Percentiles rank a stretch among this genome's conserved stretches.
Conservation (phyloP, 2,797 vertebrate species). For the Poeciliopsis turneri region DNA sequence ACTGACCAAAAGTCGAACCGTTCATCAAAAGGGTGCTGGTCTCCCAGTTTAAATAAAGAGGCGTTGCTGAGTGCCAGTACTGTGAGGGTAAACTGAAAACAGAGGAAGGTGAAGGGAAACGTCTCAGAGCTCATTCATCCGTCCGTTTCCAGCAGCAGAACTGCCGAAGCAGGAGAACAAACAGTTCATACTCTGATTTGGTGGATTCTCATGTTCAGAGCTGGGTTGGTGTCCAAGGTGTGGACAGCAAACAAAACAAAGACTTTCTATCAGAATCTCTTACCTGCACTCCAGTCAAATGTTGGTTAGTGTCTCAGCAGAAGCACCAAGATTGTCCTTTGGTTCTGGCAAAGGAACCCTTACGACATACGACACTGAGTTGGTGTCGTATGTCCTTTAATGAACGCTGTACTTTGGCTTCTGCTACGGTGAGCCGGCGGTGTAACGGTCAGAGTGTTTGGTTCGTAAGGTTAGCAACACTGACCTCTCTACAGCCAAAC, state of each 20-base stretch:
- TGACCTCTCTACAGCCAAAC: too few species aligned
- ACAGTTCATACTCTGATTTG: not conserved
- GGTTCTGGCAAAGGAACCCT: too few species aligned
- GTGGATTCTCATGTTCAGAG: not conserved
- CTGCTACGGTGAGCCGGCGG: too few species aligned
- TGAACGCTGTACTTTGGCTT: too few species aligned
- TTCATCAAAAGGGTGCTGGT: not conserved
- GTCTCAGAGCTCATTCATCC: not conserved
- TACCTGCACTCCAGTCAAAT: not conserved
- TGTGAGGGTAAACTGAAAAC: not conserved
- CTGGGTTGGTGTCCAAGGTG: not conserved
- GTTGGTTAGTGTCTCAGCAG: too few species aligned
- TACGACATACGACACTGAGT: too few species aligned
- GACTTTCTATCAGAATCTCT: not conserved
- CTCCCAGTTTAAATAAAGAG: not conserved
- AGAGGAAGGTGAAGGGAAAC: not conserved
- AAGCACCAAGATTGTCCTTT: too few species aligned
- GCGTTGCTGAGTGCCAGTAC: not conserved
- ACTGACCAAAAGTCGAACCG: not conserved
- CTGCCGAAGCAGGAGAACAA: not conserved
- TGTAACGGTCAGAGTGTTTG: too few species aligned
- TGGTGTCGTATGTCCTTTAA: too few species aligned
- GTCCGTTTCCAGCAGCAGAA: not conserved
- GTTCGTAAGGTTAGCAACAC: too few species aligned
- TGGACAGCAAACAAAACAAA: too few species aligned